phyloP scores from a whole-genome alignment of 1,140 invertebrate genomes.

The Arctopsyche grandis region DNA sequence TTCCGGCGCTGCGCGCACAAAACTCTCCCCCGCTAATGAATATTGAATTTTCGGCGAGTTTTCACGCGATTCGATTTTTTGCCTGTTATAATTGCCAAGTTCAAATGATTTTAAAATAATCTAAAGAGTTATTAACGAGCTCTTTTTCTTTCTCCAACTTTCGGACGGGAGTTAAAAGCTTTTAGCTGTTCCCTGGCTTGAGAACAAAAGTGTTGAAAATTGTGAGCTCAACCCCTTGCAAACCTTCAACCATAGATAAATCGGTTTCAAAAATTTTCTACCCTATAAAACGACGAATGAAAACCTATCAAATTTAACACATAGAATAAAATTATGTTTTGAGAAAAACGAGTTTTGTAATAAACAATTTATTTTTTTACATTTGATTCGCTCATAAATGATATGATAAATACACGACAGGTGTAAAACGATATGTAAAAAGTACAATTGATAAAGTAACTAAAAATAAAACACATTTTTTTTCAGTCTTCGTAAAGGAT shows the following conservation, averaged over 20 bases:
- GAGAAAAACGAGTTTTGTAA: constrained; percentile 24
- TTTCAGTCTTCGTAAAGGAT: constrained; percentile 39
- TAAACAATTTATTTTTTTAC: constrained; percentile 37
- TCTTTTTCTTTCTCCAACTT: constrained; percentile 42
- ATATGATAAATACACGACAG: constrained; percentile 8
- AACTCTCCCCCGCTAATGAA: constrained; percentile 23
- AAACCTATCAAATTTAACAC: neutral
- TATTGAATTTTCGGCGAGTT: constrained; percentile 19
- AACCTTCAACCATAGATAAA: constrained; percentile 19
- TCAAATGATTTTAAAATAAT: constrained; percentile 44
- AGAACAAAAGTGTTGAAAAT: constrained; percentile 41
- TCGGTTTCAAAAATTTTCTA: constrained; percentile 11
- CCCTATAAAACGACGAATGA: neutral
- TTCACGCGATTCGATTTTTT: constrained; percentile 27
- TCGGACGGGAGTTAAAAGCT: constrained; percentile 48
- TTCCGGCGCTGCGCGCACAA: neutral
- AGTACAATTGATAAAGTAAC: neutral
- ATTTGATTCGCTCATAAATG: constrained; percentile 15
- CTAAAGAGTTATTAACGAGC: constrained; percentile 39
- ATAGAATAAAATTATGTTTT: neutral
- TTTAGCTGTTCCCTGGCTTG: constrained; percentile 46
- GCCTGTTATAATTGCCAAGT: constrained; percentile 39
- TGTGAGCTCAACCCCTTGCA: neutral
- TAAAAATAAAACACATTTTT: constrained; percentile 26
- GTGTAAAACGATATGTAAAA: constrained; percentile 15